Conservation (phyloP, 2,888 invertebrate genomes). For the Trisateles emortualis region DNA sequence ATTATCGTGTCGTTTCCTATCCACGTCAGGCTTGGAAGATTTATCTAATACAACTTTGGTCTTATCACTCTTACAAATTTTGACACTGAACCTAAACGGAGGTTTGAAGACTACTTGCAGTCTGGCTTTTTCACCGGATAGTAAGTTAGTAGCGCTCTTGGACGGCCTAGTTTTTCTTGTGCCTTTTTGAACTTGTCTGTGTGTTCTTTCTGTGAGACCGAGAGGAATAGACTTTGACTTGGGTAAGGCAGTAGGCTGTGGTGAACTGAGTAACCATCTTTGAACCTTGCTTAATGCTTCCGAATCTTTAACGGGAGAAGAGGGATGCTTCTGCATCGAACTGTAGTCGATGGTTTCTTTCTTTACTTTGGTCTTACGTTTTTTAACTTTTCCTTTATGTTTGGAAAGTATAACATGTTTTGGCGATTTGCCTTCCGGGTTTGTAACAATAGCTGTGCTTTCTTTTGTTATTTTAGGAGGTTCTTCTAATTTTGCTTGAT, state of each 20-base stretch:
- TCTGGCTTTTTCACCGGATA: conserved; percentile 90
- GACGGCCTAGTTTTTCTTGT: conserved; percentile 86
- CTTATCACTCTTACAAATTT: conserved; percentile 91
- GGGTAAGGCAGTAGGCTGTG: conserved; percentile 88
- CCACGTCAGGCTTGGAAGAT: conserved; percentile 82
- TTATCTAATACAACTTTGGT: conserved; percentile 88
- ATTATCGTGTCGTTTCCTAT: conserved; percentile 71
- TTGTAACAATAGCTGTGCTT: conserved; percentile 74
- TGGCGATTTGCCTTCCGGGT: conserved; percentile 86
- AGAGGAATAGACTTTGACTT: conserved; percentile 95
- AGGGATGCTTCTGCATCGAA: conserved; percentile 88
- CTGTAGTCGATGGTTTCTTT: conserved; percentile 94
- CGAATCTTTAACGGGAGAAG: conserved; percentile 85
- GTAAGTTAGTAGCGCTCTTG: conserved; percentile 91
- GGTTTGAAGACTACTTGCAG: conserved; percentile 95
- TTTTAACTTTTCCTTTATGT: conserved; percentile 81
- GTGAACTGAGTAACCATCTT: conserved; percentile 93
- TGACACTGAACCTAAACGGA: conserved; percentile 94
- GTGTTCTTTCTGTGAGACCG: conserved; percentile 87
- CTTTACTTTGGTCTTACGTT: conserved; percentile 87
- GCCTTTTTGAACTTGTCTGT: conserved; percentile 81
- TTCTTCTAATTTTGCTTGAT: conserved; percentile 71
- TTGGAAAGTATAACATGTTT: conserved; percentile 84
- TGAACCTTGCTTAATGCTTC: conserved; percentile 92
- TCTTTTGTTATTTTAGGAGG: conserved; percentile 74